These are phyloP conservation scores for Cuniculus paca DNA, from an alignment of 2,797 vertebrate species.

Conservation along the genomic window DNA sequence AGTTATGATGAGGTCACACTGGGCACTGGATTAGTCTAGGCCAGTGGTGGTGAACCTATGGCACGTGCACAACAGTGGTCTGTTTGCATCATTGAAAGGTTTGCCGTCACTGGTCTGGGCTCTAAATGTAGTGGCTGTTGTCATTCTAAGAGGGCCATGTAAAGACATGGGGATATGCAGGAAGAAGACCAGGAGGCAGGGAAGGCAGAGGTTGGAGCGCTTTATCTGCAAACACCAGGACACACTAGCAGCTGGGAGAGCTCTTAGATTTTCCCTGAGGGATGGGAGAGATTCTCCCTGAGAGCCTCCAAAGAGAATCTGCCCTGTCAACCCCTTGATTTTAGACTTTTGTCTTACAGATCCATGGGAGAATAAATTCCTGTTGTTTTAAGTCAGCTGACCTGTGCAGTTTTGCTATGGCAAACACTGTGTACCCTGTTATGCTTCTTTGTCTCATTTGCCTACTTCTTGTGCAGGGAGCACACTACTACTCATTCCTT, in stretches of 20 bases:
- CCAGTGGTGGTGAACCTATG: not conserved
- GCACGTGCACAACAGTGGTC: not conserved
- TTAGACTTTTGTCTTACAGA: not conserved
- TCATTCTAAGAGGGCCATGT: not conserved
- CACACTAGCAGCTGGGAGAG: not conserved
- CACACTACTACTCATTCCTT: not conserved
- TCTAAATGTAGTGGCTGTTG: rapidly evolving
- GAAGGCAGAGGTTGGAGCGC: rapidly evolving
- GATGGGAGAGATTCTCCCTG: not conserved
- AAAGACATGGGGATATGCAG: not conserved
- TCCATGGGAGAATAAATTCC: too few species aligned
- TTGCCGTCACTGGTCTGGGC: rapidly evolving
- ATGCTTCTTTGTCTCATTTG: not conserved
- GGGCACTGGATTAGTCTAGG: rapidly evolving
- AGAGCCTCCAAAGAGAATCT: not conserved
- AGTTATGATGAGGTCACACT: not conserved
- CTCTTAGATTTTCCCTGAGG: not conserved
- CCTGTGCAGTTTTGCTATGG: too few species aligned
- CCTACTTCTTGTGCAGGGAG: not conserved
- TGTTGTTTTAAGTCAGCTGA: not conserved
- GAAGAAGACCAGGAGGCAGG: not conserved
- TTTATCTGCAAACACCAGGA: not conserved
- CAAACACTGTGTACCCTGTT: rapidly evolving
- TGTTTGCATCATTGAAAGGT: not conserved
- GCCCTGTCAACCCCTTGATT: not conserved